Percentiles rank a stretch among this genome's conserved stretches.
Conservation (phyloP, 2,888 invertebrate genomes). For the Tridacna crocea region DNA sequence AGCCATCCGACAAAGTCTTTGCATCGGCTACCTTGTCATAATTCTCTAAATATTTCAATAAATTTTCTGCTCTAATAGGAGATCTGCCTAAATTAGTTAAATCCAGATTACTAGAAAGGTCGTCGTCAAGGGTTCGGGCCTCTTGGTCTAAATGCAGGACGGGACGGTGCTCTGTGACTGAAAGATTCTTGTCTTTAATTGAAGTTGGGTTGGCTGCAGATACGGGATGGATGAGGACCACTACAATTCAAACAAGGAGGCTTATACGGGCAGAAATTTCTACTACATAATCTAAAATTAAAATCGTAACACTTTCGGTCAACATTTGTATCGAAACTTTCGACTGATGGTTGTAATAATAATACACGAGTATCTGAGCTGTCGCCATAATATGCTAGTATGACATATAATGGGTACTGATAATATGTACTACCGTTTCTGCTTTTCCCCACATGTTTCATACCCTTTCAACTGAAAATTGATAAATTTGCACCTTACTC, state of each 20-base stretch:
- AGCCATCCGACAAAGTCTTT: background rate
- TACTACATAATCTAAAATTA: slow-evolving; percentile 22
- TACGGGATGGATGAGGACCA: background rate
- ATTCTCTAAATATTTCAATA: background rate
- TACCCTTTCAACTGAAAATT: too few species aligned
- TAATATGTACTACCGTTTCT: too few species aligned
- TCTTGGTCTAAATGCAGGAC: too few species aligned
- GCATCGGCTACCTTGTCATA: background rate
- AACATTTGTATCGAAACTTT: background rate
- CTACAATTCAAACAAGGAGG: background rate
- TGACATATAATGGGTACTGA: too few species aligned
- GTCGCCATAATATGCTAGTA: too few species aligned
- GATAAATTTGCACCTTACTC: too few species aligned
- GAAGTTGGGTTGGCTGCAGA: background rate
- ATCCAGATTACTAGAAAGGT: background rate
- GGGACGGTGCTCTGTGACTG: too few species aligned
- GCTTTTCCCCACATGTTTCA: too few species aligned
- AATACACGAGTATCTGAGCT: too few species aligned
- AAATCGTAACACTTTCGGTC: background rate
- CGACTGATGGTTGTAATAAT: background rate
- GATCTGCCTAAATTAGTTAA: background rate
- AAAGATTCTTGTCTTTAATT: background rate
- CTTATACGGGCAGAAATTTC: slow-evolving; percentile 24
- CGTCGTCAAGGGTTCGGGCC: background rate
- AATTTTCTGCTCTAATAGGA: background rate